Evolutionary conservation across 1,140 invertebrate species (phyloP).

Genomic region (Steinernema khuongi): DNA sequence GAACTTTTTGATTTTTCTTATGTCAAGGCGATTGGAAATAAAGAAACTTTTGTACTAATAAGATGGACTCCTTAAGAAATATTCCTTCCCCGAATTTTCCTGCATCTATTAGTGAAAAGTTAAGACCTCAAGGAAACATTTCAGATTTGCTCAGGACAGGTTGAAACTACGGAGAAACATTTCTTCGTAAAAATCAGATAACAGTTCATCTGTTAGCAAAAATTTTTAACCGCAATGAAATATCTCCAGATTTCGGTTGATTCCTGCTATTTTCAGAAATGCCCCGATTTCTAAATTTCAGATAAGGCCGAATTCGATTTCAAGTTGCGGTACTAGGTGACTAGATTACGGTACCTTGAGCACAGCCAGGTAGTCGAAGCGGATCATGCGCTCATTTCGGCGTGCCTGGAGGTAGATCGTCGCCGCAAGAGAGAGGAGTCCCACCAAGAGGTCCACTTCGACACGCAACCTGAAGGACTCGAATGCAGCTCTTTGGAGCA

Average conservation of each 20-base stretch:
- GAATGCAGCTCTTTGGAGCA: background rate
- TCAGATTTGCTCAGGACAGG: too few species aligned
- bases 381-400: conserved; percentile 47
- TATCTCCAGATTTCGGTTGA: background rate
- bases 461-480: conserved; percentile 45
- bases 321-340: background rate
- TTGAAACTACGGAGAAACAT: too few species aligned
- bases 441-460: conserved; percentile 48
- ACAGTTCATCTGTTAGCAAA: conserved; percentile 22
- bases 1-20: too few species aligned
- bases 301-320: too few species aligned
- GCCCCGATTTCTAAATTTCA: too few species aligned
- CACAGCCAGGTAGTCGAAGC: conserved; percentile 52
- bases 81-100: too few species aligned
- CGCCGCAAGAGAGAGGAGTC: conserved; percentile 36
- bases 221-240: conserved; percentile 24
- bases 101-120: too few species aligned
- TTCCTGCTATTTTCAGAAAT: conserved; percentile 23
- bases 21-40: too few species aligned
- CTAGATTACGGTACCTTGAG: conserved; percentile 37
- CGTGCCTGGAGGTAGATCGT: conserved; percentile 47
- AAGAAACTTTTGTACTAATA: too few species aligned
- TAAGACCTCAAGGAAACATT: too few species aligned
- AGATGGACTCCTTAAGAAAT: too few species aligned
- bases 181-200: too few species aligned